phyloP scores from a whole-genome alignment of 2,888 invertebrate genomes.

The Aricia artaxerxes region DNA sequence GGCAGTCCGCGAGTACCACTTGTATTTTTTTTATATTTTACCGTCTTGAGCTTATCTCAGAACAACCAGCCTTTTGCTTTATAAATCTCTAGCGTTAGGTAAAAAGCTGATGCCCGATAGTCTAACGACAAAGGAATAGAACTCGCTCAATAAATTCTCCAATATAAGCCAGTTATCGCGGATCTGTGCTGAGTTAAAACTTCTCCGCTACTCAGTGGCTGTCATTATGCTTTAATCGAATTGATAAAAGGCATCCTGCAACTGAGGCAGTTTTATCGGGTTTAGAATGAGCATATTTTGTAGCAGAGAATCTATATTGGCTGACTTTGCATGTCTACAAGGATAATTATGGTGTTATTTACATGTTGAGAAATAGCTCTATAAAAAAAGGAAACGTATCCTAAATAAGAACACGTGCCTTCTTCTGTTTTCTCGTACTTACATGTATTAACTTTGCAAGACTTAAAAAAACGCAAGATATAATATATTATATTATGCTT shows the following conservation, averaged over 20 bases:
- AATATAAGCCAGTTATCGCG: constrained; percentile 21
- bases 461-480: no score
- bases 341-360: no score
- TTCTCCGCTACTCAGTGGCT: constrained; percentile 13
- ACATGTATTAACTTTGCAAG: no score
- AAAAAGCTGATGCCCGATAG: neutral
- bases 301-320: neutral
- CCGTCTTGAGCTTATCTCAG: neutral
- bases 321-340: neutral
- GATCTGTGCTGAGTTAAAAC: constrained; percentile 25
- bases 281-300: neutral
- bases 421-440: no score
- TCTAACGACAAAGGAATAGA: constrained; percentile 18
- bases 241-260: constrained; percentile 27
- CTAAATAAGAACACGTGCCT: no score
- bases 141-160: constrained; percentile 22
- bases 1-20: no score
- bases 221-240: constrained; percentile 25
- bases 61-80: neutral
- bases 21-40: no score
- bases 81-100: neutral
- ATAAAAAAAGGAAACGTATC: no score
- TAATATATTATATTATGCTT: no score
- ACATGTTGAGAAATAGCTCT: no score
- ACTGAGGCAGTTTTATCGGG: neutral